Evolutionary conservation across 2,113 vertebrate species (phyloP), one percentile per base, ranked within the genome.

Genomic region (Seriola rivoliana): DNA sequence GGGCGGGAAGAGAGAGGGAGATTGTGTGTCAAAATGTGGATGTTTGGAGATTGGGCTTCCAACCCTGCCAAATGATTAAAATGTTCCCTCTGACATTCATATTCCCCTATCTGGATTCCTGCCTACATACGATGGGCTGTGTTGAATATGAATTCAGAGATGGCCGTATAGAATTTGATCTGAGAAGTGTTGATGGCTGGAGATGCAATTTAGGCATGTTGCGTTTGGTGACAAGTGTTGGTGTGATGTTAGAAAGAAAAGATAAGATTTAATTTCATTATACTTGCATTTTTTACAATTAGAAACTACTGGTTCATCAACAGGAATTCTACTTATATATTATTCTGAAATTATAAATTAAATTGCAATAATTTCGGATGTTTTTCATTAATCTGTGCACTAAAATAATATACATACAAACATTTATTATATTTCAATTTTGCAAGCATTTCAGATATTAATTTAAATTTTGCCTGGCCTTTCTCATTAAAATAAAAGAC

Each of bases 21-120:
- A 93, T 93, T 94, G 93, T 94, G 92, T 94, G 93, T 94, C 93
- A 94, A 94, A 94, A 94, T 94, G 92, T 94, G 93, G 92, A 94
- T 93, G 93, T 93, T 94, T 93, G 90, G 93, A 94, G 92, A 94
- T 94, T 94, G 93, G 91, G 93, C 92, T 93, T 91, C 93, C 93
- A 93, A 92, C 87, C 91, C 87, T 87, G 91, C 92, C 91, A 93
- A 94, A 94, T 94, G 92, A 94, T 94, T 94, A 94, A 93, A 94
- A 94, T 91, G 93, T 94, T 93, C 91, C 92, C 90, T 91, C 86
- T 94, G 93, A 94, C 92, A 94, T 94, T 93, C 92, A 94, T 94
- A 93, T 93, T 93, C 90, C 90, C 80, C 89, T 89, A 93, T 94
- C 91, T 92, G 89, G 84, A 89, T 88, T 80, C 86, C 86, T 91